Conservation (phyloP, 2,888 invertebrate genomes). For the Macropis europaea region DNA sequence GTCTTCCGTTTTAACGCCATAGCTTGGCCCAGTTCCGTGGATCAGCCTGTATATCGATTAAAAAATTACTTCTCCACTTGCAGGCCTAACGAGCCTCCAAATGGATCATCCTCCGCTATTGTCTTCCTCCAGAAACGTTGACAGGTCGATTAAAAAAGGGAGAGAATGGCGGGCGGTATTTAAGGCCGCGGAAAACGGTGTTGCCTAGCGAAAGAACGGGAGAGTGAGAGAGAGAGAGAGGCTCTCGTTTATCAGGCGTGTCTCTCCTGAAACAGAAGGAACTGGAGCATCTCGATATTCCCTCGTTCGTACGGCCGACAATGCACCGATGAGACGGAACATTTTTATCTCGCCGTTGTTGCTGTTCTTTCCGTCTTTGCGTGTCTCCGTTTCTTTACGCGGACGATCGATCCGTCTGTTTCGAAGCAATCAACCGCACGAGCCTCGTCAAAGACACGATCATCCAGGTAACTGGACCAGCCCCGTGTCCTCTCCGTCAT, state of each 20-base stretch:
- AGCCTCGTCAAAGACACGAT: slow-evolving; percentile 29
- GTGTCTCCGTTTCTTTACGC: neutral
- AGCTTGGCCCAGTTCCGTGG: too few species aligned
- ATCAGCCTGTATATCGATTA: too few species aligned
- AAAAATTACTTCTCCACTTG: too few species aligned
- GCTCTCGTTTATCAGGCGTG: neutral
- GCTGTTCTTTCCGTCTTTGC: neutral
- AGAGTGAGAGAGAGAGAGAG: too few species aligned
- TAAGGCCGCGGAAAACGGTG: neutral
- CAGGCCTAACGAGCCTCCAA: too few species aligned
- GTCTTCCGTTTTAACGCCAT: too few species aligned
- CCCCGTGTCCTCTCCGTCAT: neutral
- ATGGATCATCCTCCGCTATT: too few species aligned
- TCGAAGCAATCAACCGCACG: slow-evolving; percentile 17
- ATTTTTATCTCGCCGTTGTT: slow-evolving; percentile 37
- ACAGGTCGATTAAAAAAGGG: too few species aligned
- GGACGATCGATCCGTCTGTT: slow-evolving; percentile 38
- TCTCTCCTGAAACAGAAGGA: slow-evolving; percentile 18
- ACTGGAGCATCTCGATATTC: slow-evolving; percentile 44
- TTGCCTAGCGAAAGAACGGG: slow-evolving; percentile 9
- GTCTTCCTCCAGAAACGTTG: neutral
- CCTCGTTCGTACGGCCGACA: neutral
- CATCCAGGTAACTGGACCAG: slow-evolving; percentile 35
- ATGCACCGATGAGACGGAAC: slow-evolving; percentile 19
- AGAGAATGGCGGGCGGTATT: neutral